Conservation (phyloP, 2,113 vertebrate species). For the Phyllostomus discolor region DNA sequence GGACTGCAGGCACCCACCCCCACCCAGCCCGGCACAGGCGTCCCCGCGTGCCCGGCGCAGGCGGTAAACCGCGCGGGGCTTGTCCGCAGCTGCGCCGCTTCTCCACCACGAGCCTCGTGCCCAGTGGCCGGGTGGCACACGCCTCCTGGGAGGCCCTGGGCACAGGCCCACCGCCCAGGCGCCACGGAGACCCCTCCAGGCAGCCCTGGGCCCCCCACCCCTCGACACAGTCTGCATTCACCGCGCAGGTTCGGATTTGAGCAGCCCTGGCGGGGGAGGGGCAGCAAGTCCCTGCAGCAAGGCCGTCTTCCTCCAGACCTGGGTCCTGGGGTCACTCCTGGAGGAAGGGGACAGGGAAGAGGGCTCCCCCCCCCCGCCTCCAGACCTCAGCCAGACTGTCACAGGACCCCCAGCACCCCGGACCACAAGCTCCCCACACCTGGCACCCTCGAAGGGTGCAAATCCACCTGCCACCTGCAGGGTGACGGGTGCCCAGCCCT, state of each 20-base stretch:
- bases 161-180: background rate
- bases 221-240: background rate
- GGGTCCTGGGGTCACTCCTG: too few relatives aligned
- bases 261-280: background rate
- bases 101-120: rapidly evolving
- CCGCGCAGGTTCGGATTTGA: background rate
- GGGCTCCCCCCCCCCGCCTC: too few relatives aligned
- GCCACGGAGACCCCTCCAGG: rapidly evolving
- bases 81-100: rapidly evolving
- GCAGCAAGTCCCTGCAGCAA: background rate
- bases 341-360: background rate
- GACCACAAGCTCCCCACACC: background rate
- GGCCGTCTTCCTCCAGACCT: background rate
- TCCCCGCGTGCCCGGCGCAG: rapidly evolving
- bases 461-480: conserved; percentile 27
- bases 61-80: rapidly evolving
- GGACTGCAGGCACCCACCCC: rapidly evolving
- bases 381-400: rapidly evolving
- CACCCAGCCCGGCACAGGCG: rapidly evolving
- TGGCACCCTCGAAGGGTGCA: background rate
- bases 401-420: too few relatives aligned
- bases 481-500: background rate
- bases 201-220: background rate
- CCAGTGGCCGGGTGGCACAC: background rate
- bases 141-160: background rate